Evolutionary conservation across 1,140 invertebrate genomes (phyloP).

Genomic region (Drosophila ananassae): DNA sequence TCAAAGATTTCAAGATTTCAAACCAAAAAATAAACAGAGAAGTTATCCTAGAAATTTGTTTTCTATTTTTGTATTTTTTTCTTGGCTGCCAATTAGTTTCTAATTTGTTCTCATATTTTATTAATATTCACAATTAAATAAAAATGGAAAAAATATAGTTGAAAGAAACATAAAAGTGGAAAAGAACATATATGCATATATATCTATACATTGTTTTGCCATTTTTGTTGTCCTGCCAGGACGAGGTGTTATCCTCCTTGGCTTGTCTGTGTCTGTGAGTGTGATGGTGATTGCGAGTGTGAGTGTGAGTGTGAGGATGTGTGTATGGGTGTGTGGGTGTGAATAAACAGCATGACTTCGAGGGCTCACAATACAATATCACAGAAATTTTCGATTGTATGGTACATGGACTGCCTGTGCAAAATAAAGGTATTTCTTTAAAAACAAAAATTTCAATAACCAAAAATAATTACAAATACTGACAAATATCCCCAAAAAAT

Average conservation of each 20-base stretch:
- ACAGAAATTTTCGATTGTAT: conserved; percentile 29
- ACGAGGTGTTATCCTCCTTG: conserved; percentile 1
- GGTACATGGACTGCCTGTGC: conserved; percentile 40
- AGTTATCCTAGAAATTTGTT: conserved; percentile 6
- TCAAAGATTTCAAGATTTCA: not conserved
- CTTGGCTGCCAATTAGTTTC: conserved; percentile 64
- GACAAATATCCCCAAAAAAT: not conserved
- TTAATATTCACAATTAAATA: conserved; percentile 40
- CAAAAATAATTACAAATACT: not conserved
- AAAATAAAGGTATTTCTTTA: not conserved
- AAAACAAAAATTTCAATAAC: conserved; percentile 4
- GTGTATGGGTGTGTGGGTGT: conserved; percentile 13
- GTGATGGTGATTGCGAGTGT: conserved; percentile 31
- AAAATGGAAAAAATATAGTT: conserved; percentile 13
- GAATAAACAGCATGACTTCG: conserved; percentile 47
- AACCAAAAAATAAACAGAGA: conserved; percentile 36
- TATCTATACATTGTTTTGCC: conserved; percentile 43
- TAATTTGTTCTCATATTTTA: conserved; percentile 33
- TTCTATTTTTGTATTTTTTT: conserved; percentile 23
- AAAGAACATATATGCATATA: conserved; percentile 49
- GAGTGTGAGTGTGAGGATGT: conserved; percentile 22
- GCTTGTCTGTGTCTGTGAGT: conserved; percentile 51
- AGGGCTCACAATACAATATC: conserved; percentile 30
- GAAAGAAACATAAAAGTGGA: conserved; percentile 47
- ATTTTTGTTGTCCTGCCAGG: conserved; percentile 23